Base-by-base conservation (phyloP, 2,888 invertebrate genomes). In the Malthinus seriepunctatus region DNA sequence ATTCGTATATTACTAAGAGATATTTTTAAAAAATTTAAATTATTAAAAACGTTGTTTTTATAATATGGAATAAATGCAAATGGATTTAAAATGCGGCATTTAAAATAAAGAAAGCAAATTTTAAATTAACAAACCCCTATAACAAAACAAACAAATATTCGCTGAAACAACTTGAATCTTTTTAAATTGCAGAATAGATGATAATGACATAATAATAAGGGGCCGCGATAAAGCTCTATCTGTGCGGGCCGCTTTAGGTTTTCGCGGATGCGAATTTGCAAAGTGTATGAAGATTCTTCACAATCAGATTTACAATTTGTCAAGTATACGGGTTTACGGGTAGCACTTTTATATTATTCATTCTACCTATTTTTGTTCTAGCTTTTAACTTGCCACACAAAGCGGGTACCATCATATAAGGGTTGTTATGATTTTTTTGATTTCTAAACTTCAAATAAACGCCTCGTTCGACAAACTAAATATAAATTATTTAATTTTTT, bases 171-270 rank as follows among this genome's bases (percentile, higher is more conserved):
- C 46, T 58, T 56, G 61, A 63, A 67, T 64, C 64, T 66, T 66
- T 66, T 65, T 63, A 66, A 67, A 64, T 66, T 64, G 58, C 63
- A 38, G 56, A 64, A 64, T 61, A 62, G 63, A 67, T 64, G 67
- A 65, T 67, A 65, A 67, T 63, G 65, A 61, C 62, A 62, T 63
- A 65, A 63, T 67, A 67, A 67, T 66, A 67, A 67, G 66, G 64
- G 67, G 58, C 42, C 51, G 56, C 51, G 62, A 65, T 63, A 63
- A 63, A 63, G 38, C 45, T 53, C 52, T 56, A 63, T 63, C 56
- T 52, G 54, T 59, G 63, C 63, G 60, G 63, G 63, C 54, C 39
- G 52, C 51, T 54, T 37, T 44, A 31, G 14, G 37, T 14, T 49
- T 31, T 34, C 49, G 33, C 38, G 38, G 35, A 39, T 34, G 23